Evolutionary conservation across 2,888 invertebrate species (phyloP), one percentile per base, ranked within the genome.

Genomic region (Tetanocera ferruginea): DNA sequence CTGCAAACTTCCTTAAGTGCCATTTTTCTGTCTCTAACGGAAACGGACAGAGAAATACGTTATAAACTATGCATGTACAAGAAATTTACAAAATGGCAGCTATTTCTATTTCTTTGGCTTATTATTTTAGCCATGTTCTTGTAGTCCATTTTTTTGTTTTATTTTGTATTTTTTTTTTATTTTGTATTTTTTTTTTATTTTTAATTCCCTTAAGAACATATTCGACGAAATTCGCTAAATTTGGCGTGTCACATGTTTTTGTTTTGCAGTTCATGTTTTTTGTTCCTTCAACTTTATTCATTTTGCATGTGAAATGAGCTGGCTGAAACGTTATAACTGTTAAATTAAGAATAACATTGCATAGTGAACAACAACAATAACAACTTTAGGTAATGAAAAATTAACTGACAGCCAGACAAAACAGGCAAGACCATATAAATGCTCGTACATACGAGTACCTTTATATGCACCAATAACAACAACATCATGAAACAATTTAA

Each of bases 231-330:
- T 64, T 64, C 28, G n/a, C 31, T n/a, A 31, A 28, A 64, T 64
- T 64, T 64, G 64, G 28, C 64, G 31, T 64, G 64, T 31, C 64
- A 64, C 64, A 31, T 64, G 28, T 64, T 43, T 43, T 43, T 43
- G 43, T 43, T 43, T 43, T 43, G 1, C 43, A 43, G 11, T 43
- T 43, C 43, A 43, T 43, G 11, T 43, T 43, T 37, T 4, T 37
- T 43, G n/a, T n/a, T n/a, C n/a, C n/a, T 43, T 43, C 6, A 2
- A 6, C 43, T 43, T 43, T 57, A 69, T 78, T 69, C 74, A 72
- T 78, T 78, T 78, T 76, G 78, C 78, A 78, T 78, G 78, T 76
- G 76, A 78, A 78, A 78, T 75, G 69, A 69, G 64, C 17, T 17
- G 25, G 17, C 69, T 69, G 51, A 9, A 51, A 8, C 69, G 69